phyloP scores from a whole-genome alignment of 1,140 invertebrate genomes.

The Drosophila navojoa region DNA sequence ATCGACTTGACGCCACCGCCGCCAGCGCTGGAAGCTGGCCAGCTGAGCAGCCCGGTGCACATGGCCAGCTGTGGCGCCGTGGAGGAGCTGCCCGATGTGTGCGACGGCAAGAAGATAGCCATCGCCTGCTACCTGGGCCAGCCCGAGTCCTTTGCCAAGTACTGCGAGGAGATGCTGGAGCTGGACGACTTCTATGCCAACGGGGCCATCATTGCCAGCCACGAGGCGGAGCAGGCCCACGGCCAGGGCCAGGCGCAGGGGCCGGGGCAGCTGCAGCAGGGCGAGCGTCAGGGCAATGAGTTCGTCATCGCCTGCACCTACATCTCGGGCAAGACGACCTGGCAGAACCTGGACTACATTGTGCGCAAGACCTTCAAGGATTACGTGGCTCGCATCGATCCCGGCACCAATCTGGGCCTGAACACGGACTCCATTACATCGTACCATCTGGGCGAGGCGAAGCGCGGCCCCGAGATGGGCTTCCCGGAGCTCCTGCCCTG shows the following conservation, averaged over 20 bases:
- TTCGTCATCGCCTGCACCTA: constrained; percentile 93
- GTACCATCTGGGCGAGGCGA: constrained; percentile 96
- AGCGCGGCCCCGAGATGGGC: constrained; percentile 88
- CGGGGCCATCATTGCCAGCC: constrained; percentile 59
- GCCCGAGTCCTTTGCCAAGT: constrained; percentile 90
- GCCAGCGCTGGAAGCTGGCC: constrained; percentile 66
- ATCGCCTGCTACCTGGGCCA: constrained; percentile 93
- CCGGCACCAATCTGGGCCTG: constrained; percentile 94
- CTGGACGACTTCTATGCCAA: constrained; percentile 85
- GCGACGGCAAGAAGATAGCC: constrained; percentile 93
- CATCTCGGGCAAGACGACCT: constrained; percentile 96
- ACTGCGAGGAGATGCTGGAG: constrained; percentile 87
- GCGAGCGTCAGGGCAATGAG: constrained; percentile 84
- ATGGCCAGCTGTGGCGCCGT: constrained; percentile 82
- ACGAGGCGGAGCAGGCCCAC: constrained; percentile 70
- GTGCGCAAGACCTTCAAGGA: constrained; percentile 97
- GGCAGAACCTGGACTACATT: constrained; percentile 96
- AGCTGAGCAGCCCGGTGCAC: constrained; percentile 72
- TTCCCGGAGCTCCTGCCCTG: constrained; percentile 95
- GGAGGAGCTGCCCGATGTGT: constrained; percentile 89
- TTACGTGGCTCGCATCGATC: constrained; percentile 96
- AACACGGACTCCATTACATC: constrained; percentile 94
- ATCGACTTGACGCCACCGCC: constrained; percentile 82
- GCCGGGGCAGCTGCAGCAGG: constrained; percentile 83
- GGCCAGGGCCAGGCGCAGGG: constrained; percentile 52